A percentile compares a stretch with the other conserved stretches of the same genome.
phyloP scores from a whole-genome alignment of 2,888 invertebrate genomes.

The Andrena trimmerana region DNA sequence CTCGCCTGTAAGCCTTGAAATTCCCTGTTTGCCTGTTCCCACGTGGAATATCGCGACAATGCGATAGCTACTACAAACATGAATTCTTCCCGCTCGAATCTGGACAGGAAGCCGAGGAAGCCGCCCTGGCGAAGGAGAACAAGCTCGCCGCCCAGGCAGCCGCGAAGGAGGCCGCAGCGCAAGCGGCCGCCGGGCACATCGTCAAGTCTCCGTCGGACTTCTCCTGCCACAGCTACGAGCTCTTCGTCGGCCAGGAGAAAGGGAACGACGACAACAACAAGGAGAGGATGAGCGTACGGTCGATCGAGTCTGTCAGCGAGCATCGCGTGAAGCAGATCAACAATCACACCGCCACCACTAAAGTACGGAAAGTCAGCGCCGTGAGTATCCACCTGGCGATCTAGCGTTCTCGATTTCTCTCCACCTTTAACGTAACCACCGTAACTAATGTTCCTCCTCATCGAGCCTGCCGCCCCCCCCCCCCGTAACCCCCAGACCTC shows the following conservation, averaged over 20 bases:
- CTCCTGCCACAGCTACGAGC: conserved; percentile 96
- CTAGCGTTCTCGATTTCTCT: conserved; percentile 49
- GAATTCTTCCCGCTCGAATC: not conserved
- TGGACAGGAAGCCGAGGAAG: conserved; percentile 93
- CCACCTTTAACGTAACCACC: conserved; percentile 53
- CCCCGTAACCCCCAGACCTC: conserved; percentile 51
- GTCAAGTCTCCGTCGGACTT: conserved; percentile 96
- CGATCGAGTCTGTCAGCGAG: conserved; percentile 96
- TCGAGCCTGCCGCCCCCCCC: conserved; percentile 36
- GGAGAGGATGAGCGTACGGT: conserved; percentile 96
- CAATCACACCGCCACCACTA: conserved; percentile 86
- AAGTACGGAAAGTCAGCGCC: conserved; percentile 97
- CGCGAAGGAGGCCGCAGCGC: conserved; percentile 88
- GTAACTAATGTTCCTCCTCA: conserved; percentile 47
- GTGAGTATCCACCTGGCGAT: conserved; percentile 86
- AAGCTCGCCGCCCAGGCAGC: conserved; percentile 88
- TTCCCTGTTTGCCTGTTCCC: too few species aligned
- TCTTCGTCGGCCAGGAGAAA: conserved; percentile 95
- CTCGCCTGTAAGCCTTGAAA: too few species aligned
- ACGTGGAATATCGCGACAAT: too few species aligned
- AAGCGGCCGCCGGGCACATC: conserved; percentile 87
- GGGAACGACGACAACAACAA: conserved; percentile 96
- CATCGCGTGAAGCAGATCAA: conserved; percentile 86
- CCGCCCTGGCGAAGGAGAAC: conserved; percentile 90
- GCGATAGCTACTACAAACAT: not conserved